A percentile compares a stretch with the other conserved stretches of the same genome.
Conservation (phyloP, 2,888 invertebrate species). For the Lasiommata megera region DNA sequence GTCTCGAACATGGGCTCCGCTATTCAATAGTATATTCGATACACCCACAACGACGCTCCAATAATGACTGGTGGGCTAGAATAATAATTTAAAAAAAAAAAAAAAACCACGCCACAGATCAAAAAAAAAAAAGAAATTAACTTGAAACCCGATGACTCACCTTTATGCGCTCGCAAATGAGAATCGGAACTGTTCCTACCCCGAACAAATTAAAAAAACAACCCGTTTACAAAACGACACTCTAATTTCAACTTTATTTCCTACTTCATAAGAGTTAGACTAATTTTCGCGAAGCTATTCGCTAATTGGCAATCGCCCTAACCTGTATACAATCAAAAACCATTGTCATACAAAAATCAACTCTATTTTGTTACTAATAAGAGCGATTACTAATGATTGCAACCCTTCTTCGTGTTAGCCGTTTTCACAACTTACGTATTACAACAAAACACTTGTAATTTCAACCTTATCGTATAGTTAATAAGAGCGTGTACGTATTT, state of each 20-base stretch:
- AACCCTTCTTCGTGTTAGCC: neutral
- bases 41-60: no score
- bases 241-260: conserved; percentile 1
- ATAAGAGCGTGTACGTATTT: no score
- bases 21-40: no score
- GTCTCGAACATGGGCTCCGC: no score
- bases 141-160: conserved; percentile 20
- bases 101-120: neutral
- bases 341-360: neutral
- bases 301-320: neutral
- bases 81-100: neutral
- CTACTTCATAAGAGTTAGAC: neutral
- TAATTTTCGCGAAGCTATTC: neutral
- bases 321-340: neutral
- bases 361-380: neutral
- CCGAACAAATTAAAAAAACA: neutral
- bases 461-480: no score
- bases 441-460: no score
- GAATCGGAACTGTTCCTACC: conserved; percentile 20
- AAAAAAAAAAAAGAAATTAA: conserved; percentile 1
- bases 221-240: neutral
- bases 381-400: no score
- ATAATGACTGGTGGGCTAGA: no score
- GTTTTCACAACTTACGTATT: neutral
- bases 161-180: conserved; percentile 22